Conservation (phyloP, 2,888 invertebrate species). For the Bombyx huttoni region DNA sequence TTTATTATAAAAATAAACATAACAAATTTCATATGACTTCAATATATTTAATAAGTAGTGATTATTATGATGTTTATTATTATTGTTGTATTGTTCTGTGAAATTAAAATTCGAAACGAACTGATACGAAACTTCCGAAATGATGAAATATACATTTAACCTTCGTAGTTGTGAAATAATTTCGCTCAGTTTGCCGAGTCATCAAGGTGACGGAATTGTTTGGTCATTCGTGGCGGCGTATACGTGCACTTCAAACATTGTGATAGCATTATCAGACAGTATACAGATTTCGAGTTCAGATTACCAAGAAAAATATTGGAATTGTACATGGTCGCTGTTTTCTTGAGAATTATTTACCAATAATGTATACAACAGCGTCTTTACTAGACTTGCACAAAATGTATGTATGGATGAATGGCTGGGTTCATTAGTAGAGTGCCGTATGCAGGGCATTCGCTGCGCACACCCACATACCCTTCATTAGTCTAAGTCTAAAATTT, state of each 20-base stretch:
- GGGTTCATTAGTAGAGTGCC: no score
- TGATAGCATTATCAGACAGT: neutral
- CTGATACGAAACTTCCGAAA: neutral
- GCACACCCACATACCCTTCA: no score
- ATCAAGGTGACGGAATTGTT: neutral
- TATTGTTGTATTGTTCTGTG: neutral
- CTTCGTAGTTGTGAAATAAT: neutral
- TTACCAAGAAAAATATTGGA: slow-evolving; percentile 1
- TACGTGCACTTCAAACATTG: neutral
- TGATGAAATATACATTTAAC: neutral
- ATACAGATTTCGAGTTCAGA: neutral
- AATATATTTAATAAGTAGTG: no score
- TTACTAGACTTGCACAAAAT: no score
- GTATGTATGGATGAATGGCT: no score
- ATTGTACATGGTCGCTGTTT: neutral
- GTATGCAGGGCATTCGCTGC: no score
- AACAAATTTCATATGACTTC: no score
- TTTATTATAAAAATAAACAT: neutral
- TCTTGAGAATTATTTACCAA: no score
- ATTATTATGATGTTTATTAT: no score
- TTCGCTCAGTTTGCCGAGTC: neutral
- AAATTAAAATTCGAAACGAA: neutral
- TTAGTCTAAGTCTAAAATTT: no score
- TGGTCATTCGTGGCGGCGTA: neutral
- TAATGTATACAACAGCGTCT: no score